Base-by-base conservation (phyloP, 1,140 invertebrate genomes). In the Acromyrmex echinatior region DNA sequence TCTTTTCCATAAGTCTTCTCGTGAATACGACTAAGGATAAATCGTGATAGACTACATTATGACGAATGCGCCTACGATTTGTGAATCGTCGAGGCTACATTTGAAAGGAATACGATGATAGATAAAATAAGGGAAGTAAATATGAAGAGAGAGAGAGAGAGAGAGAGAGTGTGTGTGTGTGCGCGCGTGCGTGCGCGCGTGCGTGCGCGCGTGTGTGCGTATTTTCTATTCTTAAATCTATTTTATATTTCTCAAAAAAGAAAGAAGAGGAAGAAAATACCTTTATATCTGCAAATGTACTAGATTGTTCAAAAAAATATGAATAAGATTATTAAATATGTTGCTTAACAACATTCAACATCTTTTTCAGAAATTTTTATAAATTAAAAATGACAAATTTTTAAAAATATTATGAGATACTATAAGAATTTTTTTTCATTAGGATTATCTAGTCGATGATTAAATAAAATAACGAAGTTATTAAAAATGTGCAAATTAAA, bases 1-100 rank as follows among this genome's bases (percentile, higher is more conserved):
- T 92, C 93, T 97, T 25, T 95, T 97, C 71, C 96, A 96, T 14
- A 97, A 97, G 93, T 97, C 96, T 71, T 97, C 97, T 92, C 97
- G 97, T 94, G 97, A 97, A 86, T 97, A 97, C 90, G 97, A 97
- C 94, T 97, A 96, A 96, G 88, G 45, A 49, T 39, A 62, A 71
- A 81, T 70, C 25, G 31, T 65, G 71, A 78, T 79, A 28, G 53
- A 89, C 10, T 25, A 58, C 4, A 45, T 62, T 45, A 25, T 35
- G 51, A 66, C 49, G 58, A 66, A 62, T 65, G 51, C 70, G 51
- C 53, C 62, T 77, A 51, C 6, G 21, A 31, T 79, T 76, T 74
- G 12, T 85, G 74, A 88, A 70, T 66, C 18, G 49, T 77, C 31
- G 35, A 84, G 18, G 74, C 60, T 53, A 78, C 12, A 31, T 21